Conservation (phyloP, 2,797 vertebrate species). For the Coilia nasus region DNA sequence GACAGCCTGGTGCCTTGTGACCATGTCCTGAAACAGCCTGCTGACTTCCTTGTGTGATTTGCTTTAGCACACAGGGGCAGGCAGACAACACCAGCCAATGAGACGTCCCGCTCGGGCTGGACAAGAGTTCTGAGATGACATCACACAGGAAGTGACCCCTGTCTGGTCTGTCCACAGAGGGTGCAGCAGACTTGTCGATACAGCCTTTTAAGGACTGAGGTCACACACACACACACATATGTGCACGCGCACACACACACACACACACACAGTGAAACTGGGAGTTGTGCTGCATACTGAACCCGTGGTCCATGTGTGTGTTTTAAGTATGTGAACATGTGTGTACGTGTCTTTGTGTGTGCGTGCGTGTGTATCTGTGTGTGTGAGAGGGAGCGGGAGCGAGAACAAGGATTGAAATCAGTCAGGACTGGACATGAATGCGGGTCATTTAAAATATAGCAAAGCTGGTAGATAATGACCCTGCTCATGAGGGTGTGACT, state of each 20-base stretch:
- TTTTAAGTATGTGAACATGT: background rate
- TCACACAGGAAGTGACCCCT: background rate
- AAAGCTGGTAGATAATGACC: too few species aligned
- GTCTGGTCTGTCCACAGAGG: background rate
- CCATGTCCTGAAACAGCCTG: background rate
- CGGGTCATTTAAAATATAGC: too few species aligned
- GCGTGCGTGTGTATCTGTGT: background rate
- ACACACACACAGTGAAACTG: conserved; percentile 30
- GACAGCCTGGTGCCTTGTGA: background rate
- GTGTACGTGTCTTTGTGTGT: conserved; percentile 3
- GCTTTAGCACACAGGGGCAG: background rate
- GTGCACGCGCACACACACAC: conserved; percentile 13
- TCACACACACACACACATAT: background rate
- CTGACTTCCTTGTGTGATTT: background rate
- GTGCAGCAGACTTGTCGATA: background rate
- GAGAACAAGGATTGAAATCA: too few species aligned
- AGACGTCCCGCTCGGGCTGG: background rate
- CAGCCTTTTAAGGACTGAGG: background rate
- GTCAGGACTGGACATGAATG: too few species aligned
- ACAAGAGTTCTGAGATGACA: background rate
- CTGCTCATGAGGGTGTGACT: too few species aligned
- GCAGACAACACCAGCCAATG: background rate
- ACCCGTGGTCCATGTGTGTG: too few species aligned
- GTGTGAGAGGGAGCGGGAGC: background rate
- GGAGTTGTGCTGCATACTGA: too few species aligned